A percentile compares a stretch with the other conserved stretches of the same genome.
Conservation (phyloP, 1,140 invertebrate genomes). For the Latrodectus geometricus region DNA sequence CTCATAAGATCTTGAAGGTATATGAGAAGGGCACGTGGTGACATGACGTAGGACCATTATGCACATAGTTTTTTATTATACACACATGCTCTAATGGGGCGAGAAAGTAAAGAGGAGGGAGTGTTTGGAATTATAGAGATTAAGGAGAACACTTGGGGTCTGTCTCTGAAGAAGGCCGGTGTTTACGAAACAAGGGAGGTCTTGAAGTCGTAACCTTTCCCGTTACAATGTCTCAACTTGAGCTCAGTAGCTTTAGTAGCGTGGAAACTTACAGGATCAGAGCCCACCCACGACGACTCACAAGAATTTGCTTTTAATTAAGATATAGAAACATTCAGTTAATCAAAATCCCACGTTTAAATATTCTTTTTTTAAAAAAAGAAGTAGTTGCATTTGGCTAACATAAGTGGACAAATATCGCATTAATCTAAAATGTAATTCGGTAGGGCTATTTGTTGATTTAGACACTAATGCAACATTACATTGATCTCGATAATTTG, state of each 20-base stretch:
- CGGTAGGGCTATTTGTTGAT: not conserved
- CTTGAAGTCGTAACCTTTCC: not conserved
- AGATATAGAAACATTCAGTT: not conserved
- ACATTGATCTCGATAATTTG: not conserved
- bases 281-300: not conserved
- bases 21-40: too few relatives aligned
- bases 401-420: not conserved
- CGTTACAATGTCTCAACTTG: not conserved
- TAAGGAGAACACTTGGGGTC: not conserved
- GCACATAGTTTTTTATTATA: too few relatives aligned
- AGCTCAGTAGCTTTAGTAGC: not conserved
- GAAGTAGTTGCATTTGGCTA: not conserved
- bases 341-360: not conserved
- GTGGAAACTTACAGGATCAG: not conserved
- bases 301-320: not conserved
- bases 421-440: not conserved
- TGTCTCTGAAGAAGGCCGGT: not conserved
- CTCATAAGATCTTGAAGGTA: too few relatives aligned
- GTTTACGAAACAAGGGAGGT: slow-evolving; percentile 1
- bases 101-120: not conserved
- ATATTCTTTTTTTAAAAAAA: not conserved
- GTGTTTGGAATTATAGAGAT: not conserved
- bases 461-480: not conserved
- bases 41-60: too few relatives aligned
- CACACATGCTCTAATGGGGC: not conserved